Conservation (phyloP, 2,113 vertebrate genomes). For the Coracopsis vasa region DNA sequence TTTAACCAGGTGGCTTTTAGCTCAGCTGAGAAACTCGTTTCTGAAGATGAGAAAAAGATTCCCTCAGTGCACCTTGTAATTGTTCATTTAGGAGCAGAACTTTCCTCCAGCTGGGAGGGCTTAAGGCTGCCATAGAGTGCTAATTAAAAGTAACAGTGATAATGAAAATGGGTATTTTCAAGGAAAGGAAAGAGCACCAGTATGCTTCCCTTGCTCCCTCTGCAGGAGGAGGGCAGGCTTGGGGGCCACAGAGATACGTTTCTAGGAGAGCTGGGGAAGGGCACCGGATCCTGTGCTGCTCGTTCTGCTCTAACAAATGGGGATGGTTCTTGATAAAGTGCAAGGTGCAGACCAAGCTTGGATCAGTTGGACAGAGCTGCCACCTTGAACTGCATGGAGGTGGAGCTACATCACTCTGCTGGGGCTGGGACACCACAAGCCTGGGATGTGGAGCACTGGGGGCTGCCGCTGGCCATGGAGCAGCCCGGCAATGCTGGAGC, state of each 20-base stretch:
- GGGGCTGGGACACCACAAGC: background rate
- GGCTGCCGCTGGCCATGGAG: fast-evolving
- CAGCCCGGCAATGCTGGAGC: fast-evolving
- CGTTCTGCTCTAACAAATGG: fast-evolving
- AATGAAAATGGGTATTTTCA: constrained; percentile 62
- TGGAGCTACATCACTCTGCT: no score
- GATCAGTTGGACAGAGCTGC: fast-evolving
- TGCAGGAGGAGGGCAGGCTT: background rate
- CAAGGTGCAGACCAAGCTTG: fast-evolving
- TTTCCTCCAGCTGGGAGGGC: constrained; percentile 53
- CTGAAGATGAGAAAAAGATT: constrained; percentile 46
- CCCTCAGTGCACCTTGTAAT: constrained; percentile 39
- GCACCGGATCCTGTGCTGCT: fast-evolving
- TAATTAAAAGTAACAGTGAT: constrained; percentile 67
- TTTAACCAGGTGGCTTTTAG: constrained; percentile 26
- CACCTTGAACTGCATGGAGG: fast-evolving
- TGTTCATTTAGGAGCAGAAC: constrained; percentile 59
- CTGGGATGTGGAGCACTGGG: fast-evolving
- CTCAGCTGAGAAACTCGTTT: constrained; percentile 38
- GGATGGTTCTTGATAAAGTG: fast-evolving
- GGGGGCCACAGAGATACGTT: background rate
- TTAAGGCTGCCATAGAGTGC: constrained; percentile 52
- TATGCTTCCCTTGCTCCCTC: background rate
- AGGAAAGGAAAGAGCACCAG: background rate
- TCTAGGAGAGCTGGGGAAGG: background rate